A percentile compares a stretch with the other conserved stretches of the same genome.
Evolutionary conservation across 1,140 invertebrate species (phyloP).

Genomic region (Palaemon carinicauda): DNA sequence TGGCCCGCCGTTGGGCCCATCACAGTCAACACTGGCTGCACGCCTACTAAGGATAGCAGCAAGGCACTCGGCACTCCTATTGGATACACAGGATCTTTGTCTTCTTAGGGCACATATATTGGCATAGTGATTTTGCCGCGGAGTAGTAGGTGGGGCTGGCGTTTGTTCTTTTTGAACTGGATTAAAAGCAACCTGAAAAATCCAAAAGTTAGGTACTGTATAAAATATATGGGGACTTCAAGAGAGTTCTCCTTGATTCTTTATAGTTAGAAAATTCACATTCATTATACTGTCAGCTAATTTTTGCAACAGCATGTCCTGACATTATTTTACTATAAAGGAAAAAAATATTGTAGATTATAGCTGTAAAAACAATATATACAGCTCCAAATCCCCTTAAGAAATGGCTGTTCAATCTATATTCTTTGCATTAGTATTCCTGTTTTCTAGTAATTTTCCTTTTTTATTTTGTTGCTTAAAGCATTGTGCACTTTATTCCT

Average conservation of each 20-base stretch:
- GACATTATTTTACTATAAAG: neutral
- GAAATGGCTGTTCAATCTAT: too few species aligned
- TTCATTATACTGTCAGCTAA: neutral
- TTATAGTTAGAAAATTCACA: too few species aligned
- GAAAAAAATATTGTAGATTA: neutral
- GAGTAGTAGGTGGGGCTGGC: conserved; percentile 29
- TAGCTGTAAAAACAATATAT: too few species aligned
- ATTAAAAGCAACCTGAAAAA: conserved; percentile 53
- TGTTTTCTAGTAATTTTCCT: too few species aligned
- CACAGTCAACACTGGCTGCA: conserved; percentile 42
- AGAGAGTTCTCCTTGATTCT: neutral
- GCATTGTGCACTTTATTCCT: too few species aligned
- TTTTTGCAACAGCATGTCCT: neutral
- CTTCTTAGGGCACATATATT: conserved; percentile 57
- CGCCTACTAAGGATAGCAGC: conserved; percentile 51
- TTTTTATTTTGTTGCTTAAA: too few species aligned
- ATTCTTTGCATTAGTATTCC: too few species aligned
- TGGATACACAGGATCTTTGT: conserved; percentile 52
- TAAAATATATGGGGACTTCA: neutral
- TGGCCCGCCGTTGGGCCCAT: neutral
- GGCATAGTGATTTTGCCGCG: conserved; percentile 53
- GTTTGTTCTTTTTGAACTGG: conserved; percentile 38
- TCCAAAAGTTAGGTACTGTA: neutral
- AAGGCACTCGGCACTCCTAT: conserved; percentile 48
- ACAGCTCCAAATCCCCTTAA: too few species aligned